A percentile compares a stretch with the other conserved stretches of the same genome.
Evolutionary conservation across 2,888 invertebrate species (phyloP).

Genomic region (Apocheima hispidaria): DNA sequence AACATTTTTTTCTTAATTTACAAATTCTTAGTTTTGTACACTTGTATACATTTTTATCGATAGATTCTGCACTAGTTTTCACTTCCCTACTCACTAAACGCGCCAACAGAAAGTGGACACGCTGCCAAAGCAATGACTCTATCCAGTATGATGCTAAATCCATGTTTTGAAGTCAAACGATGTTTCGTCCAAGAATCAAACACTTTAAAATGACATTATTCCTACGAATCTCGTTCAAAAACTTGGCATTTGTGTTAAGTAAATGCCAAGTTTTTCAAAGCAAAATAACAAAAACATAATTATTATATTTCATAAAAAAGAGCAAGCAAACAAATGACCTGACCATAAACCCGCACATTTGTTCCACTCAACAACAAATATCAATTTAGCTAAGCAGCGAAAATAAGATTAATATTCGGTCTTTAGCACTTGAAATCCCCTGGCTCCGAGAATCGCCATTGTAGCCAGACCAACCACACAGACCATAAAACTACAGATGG

Average conservation of each 20-base stretch:
- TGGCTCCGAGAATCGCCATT: constrained; percentile 29
- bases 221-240: too few species aligned
- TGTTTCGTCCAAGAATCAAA: too few species aligned
- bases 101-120: too few species aligned
- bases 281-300: constrained; percentile 11
- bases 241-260: neutral
- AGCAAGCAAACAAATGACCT: constrained; percentile 21
- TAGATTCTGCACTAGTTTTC: too few species aligned
- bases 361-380: constrained; percentile 34
- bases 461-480: constrained; percentile 9
- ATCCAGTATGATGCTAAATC: too few species aligned
- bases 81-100: too few species aligned
- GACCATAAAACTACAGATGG: constrained; percentile 3
- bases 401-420: constrained; percentile 39
- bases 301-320: constrained; percentile 10
- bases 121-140: too few species aligned
- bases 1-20: too few species aligned
- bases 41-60: too few species aligned
- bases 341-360: constrained; percentile 26
- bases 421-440: constrained; percentile 32
- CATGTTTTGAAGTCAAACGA: too few species aligned
- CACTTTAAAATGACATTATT: too few species aligned
- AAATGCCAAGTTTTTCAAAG: neutral
- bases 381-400: constrained; percentile 29
- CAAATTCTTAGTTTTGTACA: too few species aligned